Base-by-base conservation (phyloP, 1,140 invertebrate genomes). In the Akabosia matsudoensis region DNA sequence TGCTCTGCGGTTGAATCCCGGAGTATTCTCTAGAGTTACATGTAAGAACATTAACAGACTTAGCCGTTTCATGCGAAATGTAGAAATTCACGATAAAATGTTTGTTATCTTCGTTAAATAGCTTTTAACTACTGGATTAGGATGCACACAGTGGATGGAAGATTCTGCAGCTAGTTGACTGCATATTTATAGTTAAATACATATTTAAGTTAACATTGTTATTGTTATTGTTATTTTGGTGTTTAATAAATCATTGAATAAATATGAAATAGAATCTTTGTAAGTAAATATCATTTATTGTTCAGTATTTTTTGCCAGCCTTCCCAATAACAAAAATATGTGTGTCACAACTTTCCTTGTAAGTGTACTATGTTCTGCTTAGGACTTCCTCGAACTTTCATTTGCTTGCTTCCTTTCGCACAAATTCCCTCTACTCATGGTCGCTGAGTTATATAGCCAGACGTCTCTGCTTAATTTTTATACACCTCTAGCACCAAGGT, bases 1-100 rank as follows among this genome's bases (percentile, higher is more conserved):
- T 28, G 70, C 70, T 34, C 2, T 72, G 2, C 3, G 70, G 10
- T 18, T 77, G 1, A 81, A 79, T 33, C 80, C 80, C 14, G 80
- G 80, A 14, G 78, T 81, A 16, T 81, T 79, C 51, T 67, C 80
- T 1, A 72, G 80, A 70, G 78, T 78, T 16, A 74, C 76, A 31
- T 70, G 80, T 81, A 81, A 64, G 28, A 14, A 56, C 22, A 10
- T 13, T 22, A 16, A 56, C 10, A 45, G 54, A 56, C 37, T 56
- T 22, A 56, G 7, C n/a, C 54, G 22, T 56, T 56, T 22, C 37
- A 45, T 18, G 7, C 37, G 18, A 7, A 45, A 18, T 45, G 18
- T 10, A 7, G 37, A 45, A 7, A 45, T 10, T 45, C 18, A 45
- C 37, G 18, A 45, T 7, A 18, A 45, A 7, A 45, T 45, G 18